Conservation (phyloP, 2,888 invertebrate genomes). For the Oxystoma pomonae region DNA sequence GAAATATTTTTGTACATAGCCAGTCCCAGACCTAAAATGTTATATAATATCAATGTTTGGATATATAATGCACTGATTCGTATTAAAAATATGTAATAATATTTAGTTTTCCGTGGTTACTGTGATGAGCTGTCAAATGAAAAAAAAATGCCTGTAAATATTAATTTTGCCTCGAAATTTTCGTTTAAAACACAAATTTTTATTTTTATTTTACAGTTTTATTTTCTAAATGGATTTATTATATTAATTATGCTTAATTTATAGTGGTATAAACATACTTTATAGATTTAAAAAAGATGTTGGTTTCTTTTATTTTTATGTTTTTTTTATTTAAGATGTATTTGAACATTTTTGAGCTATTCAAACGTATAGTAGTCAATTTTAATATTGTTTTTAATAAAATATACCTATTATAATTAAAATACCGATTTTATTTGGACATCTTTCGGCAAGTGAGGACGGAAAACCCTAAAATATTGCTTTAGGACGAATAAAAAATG, state of each 20-base stretch:
- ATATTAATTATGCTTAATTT: slow-evolving; percentile 40
- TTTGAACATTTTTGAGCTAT: slow-evolving; percentile 36
- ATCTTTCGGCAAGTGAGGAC: too few relatives aligned
- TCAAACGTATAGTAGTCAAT: slow-evolving; percentile 44
- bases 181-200: slow-evolving; percentile 38
- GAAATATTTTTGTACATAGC: neutral
- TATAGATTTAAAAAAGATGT: slow-evolving; percentile 43
- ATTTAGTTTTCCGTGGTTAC: slow-evolving; percentile 47
- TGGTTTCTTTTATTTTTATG: slow-evolving; percentile 37
- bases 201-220: slow-evolving; percentile 38
- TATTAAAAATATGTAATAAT: slow-evolving; percentile 44
- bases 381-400: slow-evolving; percentile 48
- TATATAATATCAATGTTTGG: slow-evolving; percentile 46
- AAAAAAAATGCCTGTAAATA: slow-evolving; percentile 47
- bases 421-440: neutral
- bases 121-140: slow-evolving; percentile 48
- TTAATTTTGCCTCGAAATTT: slow-evolving; percentile 42
- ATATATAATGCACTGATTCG: slow-evolving; percentile 46
- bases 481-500: too few relatives aligned
- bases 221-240: slow-evolving; percentile 43
- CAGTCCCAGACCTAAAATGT: slow-evolving; percentile 22
- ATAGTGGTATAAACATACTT: slow-evolving; percentile 41
- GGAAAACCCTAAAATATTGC: too few relatives aligned
- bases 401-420: slow-evolving; percentile 45
- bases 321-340: slow-evolving; percentile 22